These are phyloP conservation scores for Plusia festucae DNA, from an alignment of 2,888 invertebrate species.

Conservation along the genomic window DNA sequence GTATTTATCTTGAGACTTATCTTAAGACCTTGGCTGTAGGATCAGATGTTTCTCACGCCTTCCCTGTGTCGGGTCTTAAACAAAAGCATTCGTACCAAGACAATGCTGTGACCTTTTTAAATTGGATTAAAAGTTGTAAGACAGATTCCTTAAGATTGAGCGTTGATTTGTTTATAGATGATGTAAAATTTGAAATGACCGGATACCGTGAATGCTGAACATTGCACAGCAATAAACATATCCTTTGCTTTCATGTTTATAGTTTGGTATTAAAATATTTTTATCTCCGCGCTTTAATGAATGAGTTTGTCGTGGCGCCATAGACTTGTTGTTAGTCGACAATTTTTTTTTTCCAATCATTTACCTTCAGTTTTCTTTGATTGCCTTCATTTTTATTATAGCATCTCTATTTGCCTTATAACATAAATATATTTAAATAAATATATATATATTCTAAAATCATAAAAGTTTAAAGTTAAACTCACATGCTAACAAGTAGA, in stretches of 20 bases:
- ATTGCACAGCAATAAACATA: background rate
- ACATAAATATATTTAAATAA: no score
- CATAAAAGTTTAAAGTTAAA: background rate
- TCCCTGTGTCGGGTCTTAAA: slow-evolving; percentile 59
- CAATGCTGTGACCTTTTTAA: slow-evolving; percentile 64
- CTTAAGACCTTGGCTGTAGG: slow-evolving; percentile 56
- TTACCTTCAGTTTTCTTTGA: no score
- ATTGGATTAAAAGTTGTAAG: slow-evolving; percentile 59
- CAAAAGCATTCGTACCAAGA: slow-evolving; percentile 65
- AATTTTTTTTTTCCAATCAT: no score
- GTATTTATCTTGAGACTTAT: slow-evolving; percentile 51
- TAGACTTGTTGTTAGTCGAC: background rate
- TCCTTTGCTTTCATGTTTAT: background rate
- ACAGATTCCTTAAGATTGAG: slow-evolving; percentile 35
- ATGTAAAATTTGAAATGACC: slow-evolving; percentile 20
- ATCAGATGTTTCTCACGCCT: slow-evolving; percentile 71
- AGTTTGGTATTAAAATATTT: background rate
- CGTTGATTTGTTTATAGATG: slow-evolving; percentile 19
- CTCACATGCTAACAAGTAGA: slow-evolving; percentile 19
- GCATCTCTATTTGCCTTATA: no score
- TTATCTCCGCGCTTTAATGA: background rate
- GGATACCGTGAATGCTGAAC: slow-evolving; percentile 23
- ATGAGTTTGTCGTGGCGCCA: background rate
- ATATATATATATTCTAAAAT: background rate
- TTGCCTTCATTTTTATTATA: no score